Evolutionary conservation across 2,888 invertebrate genomes (phyloP), one percentile per base, ranked within the genome.

Genomic region (Melanophora roralis): DNA sequence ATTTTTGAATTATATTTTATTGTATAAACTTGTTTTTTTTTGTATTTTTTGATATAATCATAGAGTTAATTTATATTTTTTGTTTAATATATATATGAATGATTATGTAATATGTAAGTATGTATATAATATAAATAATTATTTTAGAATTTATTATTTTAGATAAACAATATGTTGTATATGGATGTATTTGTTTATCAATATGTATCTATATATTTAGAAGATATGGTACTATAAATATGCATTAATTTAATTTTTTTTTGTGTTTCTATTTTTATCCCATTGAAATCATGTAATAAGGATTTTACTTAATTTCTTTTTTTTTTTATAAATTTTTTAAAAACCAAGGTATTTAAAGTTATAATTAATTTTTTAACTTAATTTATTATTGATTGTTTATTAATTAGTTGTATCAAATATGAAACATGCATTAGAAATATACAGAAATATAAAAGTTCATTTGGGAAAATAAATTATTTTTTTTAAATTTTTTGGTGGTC

Each of bases 1-100:
- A 86, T 86, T 86, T 81, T 69, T 84, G n/a, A 82, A 82, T 83
- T 84, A 83, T 75, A 84, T 85, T 80, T 84, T 83, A 82, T 83
- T 86, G 84, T 81, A 78, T 80, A 80, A 80, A 80, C 72, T 67
- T 76, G 75, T n/a, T 72, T 49, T 49, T n/a, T 72, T 51, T 49
- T 62, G 8, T 65, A 60, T 73, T 67, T 14, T 72, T 69, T 78
- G 49, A 72, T 82, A 65, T 78, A 74, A 68, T 78, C 47, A 71
- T 77, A 77, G 72, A 73, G 71, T 81, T 51, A 81, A 78, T 82
- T 81, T 62, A 78, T 73, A 73, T 80, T 60, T 72, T 62, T 55
- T 51, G 59, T 43, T 34, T 74, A 78, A 81, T 82, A 79, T 81
- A 73, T 74, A 59, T 67, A 67, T 78, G 74, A 78, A 78, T 78